These are phyloP conservation scores for Seladonia tumulorum DNA, from an alignment of 2,888 invertebrate species.

Conservation along the genomic window DNA sequence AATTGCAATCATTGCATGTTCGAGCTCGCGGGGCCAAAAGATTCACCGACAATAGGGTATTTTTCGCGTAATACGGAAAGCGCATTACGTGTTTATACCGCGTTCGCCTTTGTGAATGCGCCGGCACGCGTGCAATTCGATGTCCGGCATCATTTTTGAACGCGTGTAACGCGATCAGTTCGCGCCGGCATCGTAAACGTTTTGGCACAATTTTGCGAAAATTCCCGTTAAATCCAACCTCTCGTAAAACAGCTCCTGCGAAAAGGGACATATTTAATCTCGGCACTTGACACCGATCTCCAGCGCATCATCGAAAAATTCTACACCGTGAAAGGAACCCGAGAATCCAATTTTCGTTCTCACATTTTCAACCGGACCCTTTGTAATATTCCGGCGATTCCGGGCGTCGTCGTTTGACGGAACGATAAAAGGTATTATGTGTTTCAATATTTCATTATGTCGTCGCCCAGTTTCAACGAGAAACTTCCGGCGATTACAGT, in stretches of 20 bases:
- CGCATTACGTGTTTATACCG: background rate
- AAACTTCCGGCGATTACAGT: background rate
- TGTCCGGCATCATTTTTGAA: background rate
- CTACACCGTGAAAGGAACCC: background rate
- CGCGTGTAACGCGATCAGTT: background rate
- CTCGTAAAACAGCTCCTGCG: background rate
- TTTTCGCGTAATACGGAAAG: background rate
- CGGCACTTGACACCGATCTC: background rate
- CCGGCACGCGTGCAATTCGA: background rate
- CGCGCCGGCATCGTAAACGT: background rate
- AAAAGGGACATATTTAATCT: background rate
- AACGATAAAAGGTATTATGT: background rate
- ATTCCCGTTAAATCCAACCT: background rate
- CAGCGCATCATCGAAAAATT: background rate
- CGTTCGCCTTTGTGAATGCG: background rate
- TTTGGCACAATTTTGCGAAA: background rate
- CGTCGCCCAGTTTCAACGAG: background rate
- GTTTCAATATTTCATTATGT: conserved; percentile 23
- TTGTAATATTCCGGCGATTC: background rate
- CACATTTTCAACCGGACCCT: background rate
- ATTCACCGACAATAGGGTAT: background rate
- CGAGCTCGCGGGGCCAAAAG: background rate
- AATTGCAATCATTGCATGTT: background rate
- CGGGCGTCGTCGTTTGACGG: background rate
- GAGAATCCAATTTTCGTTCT: background rate